Conservation (phyloP, 2,113 vertebrate genomes). For the Cynocephalus volans region DNA sequence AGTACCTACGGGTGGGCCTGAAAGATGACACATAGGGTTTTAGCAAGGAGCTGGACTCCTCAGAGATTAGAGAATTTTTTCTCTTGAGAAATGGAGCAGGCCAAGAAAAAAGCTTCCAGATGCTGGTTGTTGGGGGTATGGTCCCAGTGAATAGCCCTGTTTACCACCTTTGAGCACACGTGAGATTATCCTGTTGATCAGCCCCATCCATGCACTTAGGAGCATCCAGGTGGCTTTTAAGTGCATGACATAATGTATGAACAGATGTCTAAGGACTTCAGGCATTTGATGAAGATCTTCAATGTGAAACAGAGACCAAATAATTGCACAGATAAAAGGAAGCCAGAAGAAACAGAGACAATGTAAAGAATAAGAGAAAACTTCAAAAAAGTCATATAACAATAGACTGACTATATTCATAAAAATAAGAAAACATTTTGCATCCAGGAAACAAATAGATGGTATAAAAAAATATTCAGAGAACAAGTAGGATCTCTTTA, state of each 20-base stretch:
- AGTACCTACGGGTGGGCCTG: background rate
- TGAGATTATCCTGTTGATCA: background rate
- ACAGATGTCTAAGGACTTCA: background rate
- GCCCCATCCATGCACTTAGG: background rate
- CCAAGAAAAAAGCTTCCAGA: background rate
- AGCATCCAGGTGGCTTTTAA: background rate
- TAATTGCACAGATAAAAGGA: background rate
- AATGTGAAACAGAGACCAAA: background rate
- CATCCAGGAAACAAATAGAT: background rate
- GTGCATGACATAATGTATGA: background rate
- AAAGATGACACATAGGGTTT: background rate
- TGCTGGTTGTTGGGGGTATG: background rate
- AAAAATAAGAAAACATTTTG: background rate
- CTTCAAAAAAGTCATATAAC: background rate
- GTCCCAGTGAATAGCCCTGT: background rate
- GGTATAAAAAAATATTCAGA: background rate
- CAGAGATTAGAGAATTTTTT: background rate
- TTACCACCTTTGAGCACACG: background rate
- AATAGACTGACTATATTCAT: background rate
- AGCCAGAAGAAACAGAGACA: background rate
- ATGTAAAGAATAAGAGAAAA: background rate
- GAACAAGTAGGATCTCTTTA: background rate
- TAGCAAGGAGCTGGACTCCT: background rate
- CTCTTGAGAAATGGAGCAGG: background rate
- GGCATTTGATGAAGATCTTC: background rate